These are phyloP conservation scores for Brachionus rubens DNA, from an alignment of 1,140 invertebrate genomes.

Conservation along the genomic window DNA sequence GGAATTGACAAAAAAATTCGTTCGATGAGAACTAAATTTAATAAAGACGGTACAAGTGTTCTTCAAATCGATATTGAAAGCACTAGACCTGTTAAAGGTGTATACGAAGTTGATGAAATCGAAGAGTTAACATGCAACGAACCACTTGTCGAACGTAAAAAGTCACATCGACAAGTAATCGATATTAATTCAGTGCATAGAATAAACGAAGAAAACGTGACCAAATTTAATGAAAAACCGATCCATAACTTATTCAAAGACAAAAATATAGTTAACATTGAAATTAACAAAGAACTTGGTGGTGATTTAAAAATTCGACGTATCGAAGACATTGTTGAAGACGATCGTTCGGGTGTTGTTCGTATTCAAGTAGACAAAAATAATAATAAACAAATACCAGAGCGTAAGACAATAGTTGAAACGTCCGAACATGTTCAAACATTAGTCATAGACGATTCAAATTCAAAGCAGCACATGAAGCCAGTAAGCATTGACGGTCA, in stretches of 20 bases:
- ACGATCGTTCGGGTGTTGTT: neutral
- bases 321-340: slow-evolving; percentile 14
- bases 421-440: neutral
- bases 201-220: neutral
- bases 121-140: slow-evolving; percentile 33
- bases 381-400: neutral
- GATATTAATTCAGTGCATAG: slow-evolving; percentile 29
- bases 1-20: slow-evolving; percentile 35
- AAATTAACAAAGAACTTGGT: slow-evolving; percentile 11
- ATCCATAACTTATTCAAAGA: neutral
- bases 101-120: slow-evolving; percentile 44
- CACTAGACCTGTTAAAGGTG: slow-evolving; percentile 1
- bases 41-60: slow-evolving; percentile 34
- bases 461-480: neutral
- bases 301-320: neutral
- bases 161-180: slow-evolving; percentile 13
- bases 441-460: slow-evolving; percentile 23
- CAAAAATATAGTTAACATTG: slow-evolving; percentile 8
- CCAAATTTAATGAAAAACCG: neutral
- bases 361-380: slow-evolving; percentile 27
- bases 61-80: slow-evolving; percentile 43
- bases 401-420: slow-evolving; percentile 2
- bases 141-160: neutral
- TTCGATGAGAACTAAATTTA: slow-evolving; percentile 14
- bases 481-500: slow-evolving; percentile 29